Conservation (phyloP, 1,140 invertebrate species). For the Psix sp. region DNA sequence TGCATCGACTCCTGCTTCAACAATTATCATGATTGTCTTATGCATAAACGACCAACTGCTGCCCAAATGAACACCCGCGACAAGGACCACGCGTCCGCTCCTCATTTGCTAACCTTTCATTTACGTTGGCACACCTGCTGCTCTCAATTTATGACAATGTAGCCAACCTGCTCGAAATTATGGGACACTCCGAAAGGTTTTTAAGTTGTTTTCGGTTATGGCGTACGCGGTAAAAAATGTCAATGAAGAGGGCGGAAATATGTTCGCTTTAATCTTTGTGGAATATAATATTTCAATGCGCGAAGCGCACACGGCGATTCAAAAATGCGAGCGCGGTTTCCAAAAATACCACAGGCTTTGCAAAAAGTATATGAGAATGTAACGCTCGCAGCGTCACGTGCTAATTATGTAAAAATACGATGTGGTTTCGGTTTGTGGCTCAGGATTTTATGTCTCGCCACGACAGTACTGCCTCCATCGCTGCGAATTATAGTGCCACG, state of each 20-base stretch:
- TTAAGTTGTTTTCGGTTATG: no score
- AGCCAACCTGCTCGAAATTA: no score
- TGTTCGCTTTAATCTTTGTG: conserved; percentile 69
- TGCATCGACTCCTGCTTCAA: conserved; percentile 64
- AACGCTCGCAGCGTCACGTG: conserved; percentile 72
- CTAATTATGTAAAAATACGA: conserved; percentile 78
- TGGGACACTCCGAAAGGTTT: no score
- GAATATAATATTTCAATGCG: conserved; percentile 74
- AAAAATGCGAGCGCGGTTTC: conserved; percentile 67
- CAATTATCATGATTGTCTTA: conserved; percentile 79
- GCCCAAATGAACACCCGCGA: conserved; percentile 35
- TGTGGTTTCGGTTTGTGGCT: conserved; percentile 68
- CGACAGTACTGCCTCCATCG: conserved; percentile 30
- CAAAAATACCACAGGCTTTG: conserved; percentile 74
- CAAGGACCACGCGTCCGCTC: conserved; percentile 49
- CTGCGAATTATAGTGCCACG: conserved; percentile 39
- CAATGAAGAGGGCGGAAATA: conserved; percentile 14
- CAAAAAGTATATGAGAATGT: conserved; percentile 75
- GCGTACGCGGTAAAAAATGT: no score
- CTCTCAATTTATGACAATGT: conserved; percentile 49
- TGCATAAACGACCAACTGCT: conserved; percentile 71
- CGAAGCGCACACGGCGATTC: conserved; percentile 26
- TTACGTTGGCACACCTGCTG: conserved; percentile 53
- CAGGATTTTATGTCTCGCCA: conserved; percentile 63
- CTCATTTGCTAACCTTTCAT: conserved; percentile 57